Conservation (phyloP, 2,113 vertebrate genomes). For the Kryptolebias marmoratus region DNA sequence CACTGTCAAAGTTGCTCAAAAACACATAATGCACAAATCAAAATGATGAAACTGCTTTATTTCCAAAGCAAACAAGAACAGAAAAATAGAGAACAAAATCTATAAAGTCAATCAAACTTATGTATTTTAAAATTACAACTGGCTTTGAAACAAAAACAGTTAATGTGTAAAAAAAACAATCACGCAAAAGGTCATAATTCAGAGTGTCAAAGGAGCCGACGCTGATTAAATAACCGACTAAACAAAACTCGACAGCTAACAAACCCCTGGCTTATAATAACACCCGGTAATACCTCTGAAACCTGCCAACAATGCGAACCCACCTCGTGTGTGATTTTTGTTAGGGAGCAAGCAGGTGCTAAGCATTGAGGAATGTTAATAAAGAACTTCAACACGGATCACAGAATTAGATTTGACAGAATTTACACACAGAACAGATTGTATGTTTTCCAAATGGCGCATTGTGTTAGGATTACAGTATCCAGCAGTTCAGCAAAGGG, state of each 20-base stretch:
- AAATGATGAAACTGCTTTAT: neutral
- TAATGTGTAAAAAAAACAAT: no score
- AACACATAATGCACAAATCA: no score
- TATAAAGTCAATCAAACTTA: no score
- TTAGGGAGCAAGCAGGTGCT: constrained; percentile 43
- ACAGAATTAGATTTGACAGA: constrained; percentile 15
- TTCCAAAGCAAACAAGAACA: neutral
- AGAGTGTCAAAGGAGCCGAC: neutral
- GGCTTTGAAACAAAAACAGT: no score
- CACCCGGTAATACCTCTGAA: constrained; percentile 56
- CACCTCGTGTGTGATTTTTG: constrained; percentile 35
- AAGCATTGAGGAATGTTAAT: constrained; percentile 41
- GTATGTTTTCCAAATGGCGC: no score
- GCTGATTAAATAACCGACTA: constrained; percentile 34
- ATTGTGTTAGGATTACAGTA: no score
- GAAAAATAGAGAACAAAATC: neutral
- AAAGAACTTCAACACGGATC: constrained; percentile 33
- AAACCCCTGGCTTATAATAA: constrained; percentile 40
- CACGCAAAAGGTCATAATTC: no score
- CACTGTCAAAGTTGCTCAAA: no score
- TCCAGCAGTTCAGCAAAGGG: no score
- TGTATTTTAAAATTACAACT: no score
- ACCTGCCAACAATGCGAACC: constrained; percentile 45
- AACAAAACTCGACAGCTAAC: constrained; percentile 23
- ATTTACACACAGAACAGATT: neutral